phyloP scores from a whole-genome alignment of 2,113 vertebrate species.

The Nycticorax nycticorax region DNA sequence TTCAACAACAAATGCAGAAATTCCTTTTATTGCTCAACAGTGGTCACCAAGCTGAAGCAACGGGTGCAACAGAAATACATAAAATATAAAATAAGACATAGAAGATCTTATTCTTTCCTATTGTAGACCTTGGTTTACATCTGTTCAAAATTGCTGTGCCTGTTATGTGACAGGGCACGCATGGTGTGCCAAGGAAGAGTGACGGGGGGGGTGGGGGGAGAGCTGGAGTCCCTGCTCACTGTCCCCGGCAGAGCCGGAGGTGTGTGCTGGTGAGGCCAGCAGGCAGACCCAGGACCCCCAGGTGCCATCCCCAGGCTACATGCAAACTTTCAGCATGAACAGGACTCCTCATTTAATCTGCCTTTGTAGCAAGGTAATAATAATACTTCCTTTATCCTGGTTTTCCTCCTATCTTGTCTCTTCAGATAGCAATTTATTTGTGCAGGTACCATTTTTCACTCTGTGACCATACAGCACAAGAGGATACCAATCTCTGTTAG shows the following conservation, averaged over 20 bases:
- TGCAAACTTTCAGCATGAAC: neutral
- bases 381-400: neutral
- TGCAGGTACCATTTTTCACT: neutral
- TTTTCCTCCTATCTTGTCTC: neutral
- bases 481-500: neutral
- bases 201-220: neutral
- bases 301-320: neutral
- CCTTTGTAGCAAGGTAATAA: neutral
- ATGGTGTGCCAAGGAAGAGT: neutral
- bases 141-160: neutral
- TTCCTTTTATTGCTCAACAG: neutral
- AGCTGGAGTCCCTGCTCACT: neutral
- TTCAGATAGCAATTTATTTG: neutral
- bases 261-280: neutral
- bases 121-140: neutral
- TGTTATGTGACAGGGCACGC: rapidly evolving
- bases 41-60: neutral
- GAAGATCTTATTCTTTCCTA: neutral
- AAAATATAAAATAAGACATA: neutral
- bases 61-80: neutral
- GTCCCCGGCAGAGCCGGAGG: neutral
- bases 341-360: neutral
- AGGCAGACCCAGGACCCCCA: neutral
- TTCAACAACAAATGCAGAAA: neutral
- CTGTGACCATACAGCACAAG: neutral